Evolutionary conservation across 2,888 invertebrate species (phyloP).

Genomic region (Tipula helvola): DNA sequence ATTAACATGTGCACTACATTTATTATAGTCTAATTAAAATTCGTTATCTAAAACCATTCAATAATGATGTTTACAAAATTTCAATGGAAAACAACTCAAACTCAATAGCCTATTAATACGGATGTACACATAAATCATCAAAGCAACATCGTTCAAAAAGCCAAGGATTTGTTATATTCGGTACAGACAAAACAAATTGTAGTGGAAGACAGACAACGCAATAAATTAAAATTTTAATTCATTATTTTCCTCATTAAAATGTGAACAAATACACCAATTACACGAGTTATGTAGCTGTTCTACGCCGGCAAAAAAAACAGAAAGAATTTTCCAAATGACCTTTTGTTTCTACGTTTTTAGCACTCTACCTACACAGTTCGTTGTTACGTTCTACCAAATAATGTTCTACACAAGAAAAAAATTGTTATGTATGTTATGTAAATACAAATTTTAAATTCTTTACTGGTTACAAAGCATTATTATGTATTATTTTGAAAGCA

Average conservation of each 20-base stretch:
- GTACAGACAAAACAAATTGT: neutral
- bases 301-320: neutral
- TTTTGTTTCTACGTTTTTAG: neutral
- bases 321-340: neutral
- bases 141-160: neutral
- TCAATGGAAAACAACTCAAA: no score
- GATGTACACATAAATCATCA: no score
- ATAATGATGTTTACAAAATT: no score
- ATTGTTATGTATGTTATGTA: neutral
- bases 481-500: neutral
- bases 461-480: neutral
- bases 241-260: neutral
- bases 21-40: no score
- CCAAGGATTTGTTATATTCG: neutral
- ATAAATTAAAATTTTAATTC: neutral
- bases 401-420: no score
- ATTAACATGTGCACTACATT: no score
- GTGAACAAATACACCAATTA: neutral
- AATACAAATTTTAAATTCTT: neutral
- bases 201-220: neutral
- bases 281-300: neutral
- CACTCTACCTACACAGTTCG: neutral
- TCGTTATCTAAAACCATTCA: no score
- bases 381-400: neutral
- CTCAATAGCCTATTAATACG: no score